phyloP scores from a whole-genome alignment of 1,140 invertebrate species.

The Drosophila asahinai region DNA sequence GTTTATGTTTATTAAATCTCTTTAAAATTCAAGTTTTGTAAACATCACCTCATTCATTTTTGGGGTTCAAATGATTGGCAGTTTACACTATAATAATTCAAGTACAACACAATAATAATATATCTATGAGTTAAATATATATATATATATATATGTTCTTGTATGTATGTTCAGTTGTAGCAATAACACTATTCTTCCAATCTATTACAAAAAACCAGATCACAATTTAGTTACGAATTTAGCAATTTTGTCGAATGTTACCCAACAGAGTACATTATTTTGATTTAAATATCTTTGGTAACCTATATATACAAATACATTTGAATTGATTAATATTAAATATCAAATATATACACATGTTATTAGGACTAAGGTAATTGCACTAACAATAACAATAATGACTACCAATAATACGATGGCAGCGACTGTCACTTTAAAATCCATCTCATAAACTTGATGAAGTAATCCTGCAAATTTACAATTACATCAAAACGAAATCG shows the following conservation, averaged over 20 bases:
- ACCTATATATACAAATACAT: slow-evolving; percentile 50
- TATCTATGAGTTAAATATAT: slow-evolving; percentile 25
- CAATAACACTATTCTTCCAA: slow-evolving; percentile 32
- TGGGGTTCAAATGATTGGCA: slow-evolving; percentile 32
- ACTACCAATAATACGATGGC: slow-evolving; percentile 73
- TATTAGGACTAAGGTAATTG: slow-evolving; percentile 49
- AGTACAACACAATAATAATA: slow-evolving; percentile 35
- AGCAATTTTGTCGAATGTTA: slow-evolving; percentile 38
- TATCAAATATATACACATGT: slow-evolving; percentile 66
- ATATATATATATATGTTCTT: slow-evolving; percentile 2
- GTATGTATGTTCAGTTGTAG: slow-evolving; percentile 15
- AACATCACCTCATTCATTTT: slow-evolving; percentile 32
- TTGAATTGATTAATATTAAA: slow-evolving; percentile 39
- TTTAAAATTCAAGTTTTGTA: slow-evolving; percentile 10
- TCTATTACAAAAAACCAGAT: slow-evolving; percentile 41
- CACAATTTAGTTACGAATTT: slow-evolving; percentile 57
- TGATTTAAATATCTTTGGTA: slow-evolving; percentile 34
- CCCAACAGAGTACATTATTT: slow-evolving; percentile 32
- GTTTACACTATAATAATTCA: slow-evolving; percentile 37
- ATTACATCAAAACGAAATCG: slow-evolving; percentile 71
- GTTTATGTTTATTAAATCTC: slow-evolving; percentile 29
- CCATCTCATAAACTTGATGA: slow-evolving; percentile 85
- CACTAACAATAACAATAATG: slow-evolving; percentile 56
- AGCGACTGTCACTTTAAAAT: slow-evolving; percentile 84
- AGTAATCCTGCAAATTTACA: slow-evolving; percentile 84